Base-by-base conservation (phyloP, 64 coral and sea anemone genomes). In the Montipora efflorescens region DNA sequence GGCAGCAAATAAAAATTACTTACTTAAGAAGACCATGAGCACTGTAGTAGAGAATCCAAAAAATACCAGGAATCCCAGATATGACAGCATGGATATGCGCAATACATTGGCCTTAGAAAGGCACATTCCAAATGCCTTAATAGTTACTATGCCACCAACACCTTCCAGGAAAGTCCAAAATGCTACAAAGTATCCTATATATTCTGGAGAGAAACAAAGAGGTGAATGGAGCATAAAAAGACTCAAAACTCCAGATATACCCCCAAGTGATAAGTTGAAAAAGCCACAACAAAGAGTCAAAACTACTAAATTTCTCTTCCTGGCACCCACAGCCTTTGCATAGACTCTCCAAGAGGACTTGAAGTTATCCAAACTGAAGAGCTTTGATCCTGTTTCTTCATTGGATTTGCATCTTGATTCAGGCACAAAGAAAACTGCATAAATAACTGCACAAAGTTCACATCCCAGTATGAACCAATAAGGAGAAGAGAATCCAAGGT, bases 171-270 rank as follows among this genome's bases (percentile, higher is more conserved):
- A 82, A 23, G 79, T 45, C n/a, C 93, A 87, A 15, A 91, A 59
- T 1, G 96, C 93, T 21, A 89, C 45, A 48, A 89, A 94, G 67
- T 85, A 97, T 0, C 96, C 96, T 74, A 97, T 89, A 77, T 75
- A 90, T 16, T 84, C 86, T 2, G 96, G 96, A 3, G 96, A 95
- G 52, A 97, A 97, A 59, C 96, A 97, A 48, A 97, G 69, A 0
- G 96, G 96, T 5, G 89, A 95, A 70, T 97, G 90, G 4, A 97
- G 83, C 19, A 91, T 16, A 77, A 89, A 97, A n/a, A 97, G 93
- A 11, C 66, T 95, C 14, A 89, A 25, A 10, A 91, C 84, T 1
- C 83, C 92, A 71, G 1, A 22, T 3, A 76, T 16, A 14, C 93
- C 78, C 74, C 6, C 11, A 11, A 8, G 1, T 57, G 53, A 11